Conservation (phyloP, 2,888 invertebrate genomes). For the Subacronicta megacephala region DNA sequence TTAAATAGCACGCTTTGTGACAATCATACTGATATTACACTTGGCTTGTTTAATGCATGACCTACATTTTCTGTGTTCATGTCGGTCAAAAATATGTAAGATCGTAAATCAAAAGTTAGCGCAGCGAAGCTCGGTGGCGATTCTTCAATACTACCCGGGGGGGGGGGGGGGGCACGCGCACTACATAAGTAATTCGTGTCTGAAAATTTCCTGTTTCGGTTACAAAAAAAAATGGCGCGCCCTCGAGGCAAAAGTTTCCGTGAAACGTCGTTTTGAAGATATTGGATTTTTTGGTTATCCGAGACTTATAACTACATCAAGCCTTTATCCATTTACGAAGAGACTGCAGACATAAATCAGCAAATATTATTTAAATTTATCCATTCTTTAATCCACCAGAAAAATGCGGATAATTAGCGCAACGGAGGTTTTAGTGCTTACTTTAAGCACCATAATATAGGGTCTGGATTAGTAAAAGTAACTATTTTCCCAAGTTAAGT, state of each 20-base stretch:
- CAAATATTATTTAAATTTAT: slow-evolving; percentile 30
- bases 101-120: slow-evolving; percentile 65
- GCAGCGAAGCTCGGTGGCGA: slow-evolving; percentile 48
- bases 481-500: slow-evolving; percentile 47
- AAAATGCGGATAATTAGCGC: not conserved
- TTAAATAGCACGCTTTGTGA: too few relatives aligned
- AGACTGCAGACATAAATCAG: slow-evolving; percentile 14
- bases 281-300: slow-evolving; percentile 53
- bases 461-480: slow-evolving; percentile 25
- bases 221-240: slow-evolving; percentile 54
- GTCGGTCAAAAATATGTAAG: slow-evolving; percentile 52
- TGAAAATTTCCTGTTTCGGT: slow-evolving; percentile 53
- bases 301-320: slow-evolving; percentile 45
- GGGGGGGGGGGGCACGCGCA: slow-evolving; percentile 46
- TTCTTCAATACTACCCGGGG: slow-evolving; percentile 55
- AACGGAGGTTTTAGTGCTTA: slow-evolving; percentile 9
- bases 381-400: not conserved
- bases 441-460: slow-evolving; percentile 9
- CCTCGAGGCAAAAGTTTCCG: slow-evolving; percentile 49
- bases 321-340: slow-evolving; percentile 38
- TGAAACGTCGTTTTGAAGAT: slow-evolving; percentile 53
- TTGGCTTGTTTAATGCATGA: slow-evolving; percentile 14
- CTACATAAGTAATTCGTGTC: slow-evolving; percentile 56
- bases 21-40: slow-evolving; percentile 1
- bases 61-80: slow-evolving; percentile 25